Conservation (phyloP, 2,113 vertebrate species). For the Thunnus thynnus region DNA sequence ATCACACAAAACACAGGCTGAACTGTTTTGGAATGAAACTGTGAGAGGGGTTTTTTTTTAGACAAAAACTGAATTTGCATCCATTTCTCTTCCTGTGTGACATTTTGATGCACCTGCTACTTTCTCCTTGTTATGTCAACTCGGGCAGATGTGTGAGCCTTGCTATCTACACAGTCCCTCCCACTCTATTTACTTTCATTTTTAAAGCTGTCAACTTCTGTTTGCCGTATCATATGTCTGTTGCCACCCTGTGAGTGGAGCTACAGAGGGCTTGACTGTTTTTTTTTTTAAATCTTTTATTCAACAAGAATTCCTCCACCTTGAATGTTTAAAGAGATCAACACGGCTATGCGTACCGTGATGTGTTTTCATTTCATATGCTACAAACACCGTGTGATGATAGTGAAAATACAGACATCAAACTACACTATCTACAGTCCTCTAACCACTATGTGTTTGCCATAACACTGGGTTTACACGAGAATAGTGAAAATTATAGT, state of each 20-base stretch:
- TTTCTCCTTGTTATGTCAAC: conserved; percentile 5
- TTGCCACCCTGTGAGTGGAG: background rate
- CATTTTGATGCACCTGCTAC: background rate
- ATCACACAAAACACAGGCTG: too few relatives aligned
- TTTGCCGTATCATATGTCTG: conserved; percentile 17
- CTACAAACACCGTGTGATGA: background rate
- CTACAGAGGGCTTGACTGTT: background rate
- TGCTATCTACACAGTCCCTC: background rate
- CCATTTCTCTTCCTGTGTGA: too few relatives aligned
- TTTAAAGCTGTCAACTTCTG: conserved; percentile 17
- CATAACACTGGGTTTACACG: too few relatives aligned
- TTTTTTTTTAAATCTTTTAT: too few relatives aligned
- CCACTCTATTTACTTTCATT: conserved; percentile 38
- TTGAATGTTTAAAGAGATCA: background rate
- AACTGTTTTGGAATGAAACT: too few relatives aligned
- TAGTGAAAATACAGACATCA: too few relatives aligned
- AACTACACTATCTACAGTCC: too few relatives aligned
- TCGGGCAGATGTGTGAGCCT: background rate
- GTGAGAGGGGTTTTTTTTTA: too few relatives aligned
- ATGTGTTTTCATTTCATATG: background rate
- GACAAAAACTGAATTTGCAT: too few relatives aligned
- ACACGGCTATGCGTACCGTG: too few relatives aligned
- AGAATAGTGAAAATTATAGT: too few relatives aligned
- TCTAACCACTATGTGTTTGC: too few relatives aligned
- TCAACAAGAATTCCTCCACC: background rate